Percentiles rank a stretch among this genome's conserved stretches.
These are phyloP conservation scores for Pammene aurita DNA, from an alignment of 2,888 invertebrate species.

Conservation along the genomic window DNA sequence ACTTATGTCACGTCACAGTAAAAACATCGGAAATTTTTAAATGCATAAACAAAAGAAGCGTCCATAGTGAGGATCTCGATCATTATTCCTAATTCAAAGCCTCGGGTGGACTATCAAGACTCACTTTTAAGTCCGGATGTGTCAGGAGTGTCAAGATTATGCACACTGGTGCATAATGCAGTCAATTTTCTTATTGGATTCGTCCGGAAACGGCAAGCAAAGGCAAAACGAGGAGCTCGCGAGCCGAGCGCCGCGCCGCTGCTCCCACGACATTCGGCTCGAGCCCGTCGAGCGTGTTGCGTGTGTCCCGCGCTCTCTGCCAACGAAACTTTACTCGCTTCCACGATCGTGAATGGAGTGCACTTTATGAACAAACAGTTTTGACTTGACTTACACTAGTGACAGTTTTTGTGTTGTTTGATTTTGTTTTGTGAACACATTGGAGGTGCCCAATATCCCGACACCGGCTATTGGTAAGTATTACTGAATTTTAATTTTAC, in stretches of 20 bases:
- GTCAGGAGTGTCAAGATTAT: constrained; percentile 68
- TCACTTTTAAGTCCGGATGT: constrained; percentile 52
- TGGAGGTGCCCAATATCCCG: constrained; percentile 77
- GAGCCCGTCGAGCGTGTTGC: constrained; percentile 61
- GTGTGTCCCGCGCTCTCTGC: constrained; percentile 62
- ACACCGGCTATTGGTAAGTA: constrained; percentile 77
- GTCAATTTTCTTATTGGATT: constrained; percentile 62
- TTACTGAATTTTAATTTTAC: constrained; percentile 71
- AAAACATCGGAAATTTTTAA: constrained; percentile 25
- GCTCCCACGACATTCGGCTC: constrained; percentile 64
- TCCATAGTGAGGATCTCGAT: constrained; percentile 15
- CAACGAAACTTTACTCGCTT: constrained; percentile 73
- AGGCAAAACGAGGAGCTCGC: constrained; percentile 38
- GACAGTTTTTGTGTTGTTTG: constrained; percentile 75
- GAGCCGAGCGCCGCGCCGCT: constrained; percentile 8
- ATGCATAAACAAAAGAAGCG: constrained; percentile 27
- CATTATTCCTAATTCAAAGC: constrained; percentile 11
- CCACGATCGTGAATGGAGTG: constrained; percentile 71
- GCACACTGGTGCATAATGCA: constrained; percentile 53
- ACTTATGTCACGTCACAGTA: constrained; percentile 23
- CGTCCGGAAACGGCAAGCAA: constrained; percentile 53
- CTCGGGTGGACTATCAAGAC: constrained; percentile 14
- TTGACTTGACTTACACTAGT: constrained; percentile 62
- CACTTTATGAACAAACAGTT: constrained; percentile 59
- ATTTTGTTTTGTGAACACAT: constrained; percentile 71